A percentile compares a stretch with the other conserved stretches of the same genome.
Conservation (phyloP, 2,797 vertebrate species). For the Vireo griseus region DNA sequence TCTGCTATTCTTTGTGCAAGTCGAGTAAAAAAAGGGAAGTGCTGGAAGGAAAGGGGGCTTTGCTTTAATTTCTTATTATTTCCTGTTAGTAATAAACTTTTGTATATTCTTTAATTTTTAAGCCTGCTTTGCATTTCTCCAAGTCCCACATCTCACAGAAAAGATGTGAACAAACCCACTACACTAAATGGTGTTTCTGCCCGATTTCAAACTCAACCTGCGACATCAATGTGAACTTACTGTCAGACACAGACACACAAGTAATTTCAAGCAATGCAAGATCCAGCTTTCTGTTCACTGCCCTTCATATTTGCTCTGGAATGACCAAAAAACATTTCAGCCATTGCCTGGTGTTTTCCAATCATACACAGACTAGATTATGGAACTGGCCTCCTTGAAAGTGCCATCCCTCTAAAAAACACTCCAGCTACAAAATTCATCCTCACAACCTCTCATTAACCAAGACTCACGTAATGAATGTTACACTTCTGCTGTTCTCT, state of each 20-base stretch:
- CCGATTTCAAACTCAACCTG: too few species aligned
- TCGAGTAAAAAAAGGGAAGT: too few species aligned
- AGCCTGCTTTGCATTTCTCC: too few species aligned
- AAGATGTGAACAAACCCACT: too few species aligned
- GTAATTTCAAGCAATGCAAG: not conserved
- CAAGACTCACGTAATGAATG: rapidly evolving
- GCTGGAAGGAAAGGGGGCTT: too few species aligned
- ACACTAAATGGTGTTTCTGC: too few species aligned
- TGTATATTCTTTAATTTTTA: too few species aligned
- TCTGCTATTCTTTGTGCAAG: too few species aligned
- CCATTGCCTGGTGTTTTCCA: not conserved
- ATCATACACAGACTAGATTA: not conserved
- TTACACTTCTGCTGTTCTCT: not conserved
- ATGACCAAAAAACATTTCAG: not conserved
- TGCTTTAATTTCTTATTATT: too few species aligned
- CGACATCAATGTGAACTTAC: not conserved
- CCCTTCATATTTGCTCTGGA: not conserved
- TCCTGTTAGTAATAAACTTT: too few species aligned
- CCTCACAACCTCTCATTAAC: not conserved
- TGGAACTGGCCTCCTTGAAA: not conserved
- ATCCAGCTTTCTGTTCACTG: not conserved
- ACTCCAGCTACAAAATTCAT: not conserved
- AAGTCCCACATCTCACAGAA: too few species aligned
- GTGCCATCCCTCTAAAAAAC: not conserved
- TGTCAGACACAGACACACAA: not conserved